Conservation (phyloP, 2,888 invertebrate species). For the Tridacna gigas region DNA sequence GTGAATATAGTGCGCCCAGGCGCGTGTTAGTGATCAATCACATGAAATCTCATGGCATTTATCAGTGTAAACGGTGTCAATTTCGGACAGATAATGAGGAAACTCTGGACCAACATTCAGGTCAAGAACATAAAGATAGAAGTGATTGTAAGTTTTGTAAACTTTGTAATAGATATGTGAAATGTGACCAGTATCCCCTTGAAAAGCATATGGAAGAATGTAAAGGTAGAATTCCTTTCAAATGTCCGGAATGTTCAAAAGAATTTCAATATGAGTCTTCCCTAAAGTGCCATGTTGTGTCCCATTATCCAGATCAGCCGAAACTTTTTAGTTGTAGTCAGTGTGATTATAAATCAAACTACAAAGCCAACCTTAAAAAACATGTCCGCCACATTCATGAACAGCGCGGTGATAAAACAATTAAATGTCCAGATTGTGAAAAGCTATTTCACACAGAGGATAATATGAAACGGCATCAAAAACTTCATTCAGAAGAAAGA, state of each 20-base stretch:
- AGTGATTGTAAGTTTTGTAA: constrained; percentile 82
- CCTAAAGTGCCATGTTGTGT: constrained; percentile 78
- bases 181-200: constrained; percentile 75
- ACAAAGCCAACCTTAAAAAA: constrained; percentile 81
- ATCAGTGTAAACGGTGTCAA: constrained; percentile 80
- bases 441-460: constrained; percentile 81
- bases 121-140: constrained; percentile 78
- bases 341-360: constrained; percentile 80
- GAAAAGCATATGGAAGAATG: constrained; percentile 81
- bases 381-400: constrained; percentile 80
- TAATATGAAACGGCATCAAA: constrained; percentile 79
- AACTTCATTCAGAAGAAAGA: constrained; percentile 76
- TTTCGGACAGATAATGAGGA: constrained; percentile 75
- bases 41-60: constrained; percentile 80
- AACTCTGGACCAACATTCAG: constrained; percentile 77
- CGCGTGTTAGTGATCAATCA: constrained; percentile 81
- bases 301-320: constrained; percentile 80
- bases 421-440: constrained; percentile 75
- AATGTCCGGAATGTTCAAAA: constrained; percentile 81
- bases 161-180: constrained; percentile 80
- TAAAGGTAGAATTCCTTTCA: constrained; percentile 79
- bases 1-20: constrained; percentile 80
- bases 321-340: constrained; percentile 78
- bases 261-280: constrained; percentile 83
- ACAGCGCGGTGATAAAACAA: constrained; percentile 62